phyloP scores from a whole-genome alignment of 2,797 vertebrate species.

The Florisuga fusca region DNA sequence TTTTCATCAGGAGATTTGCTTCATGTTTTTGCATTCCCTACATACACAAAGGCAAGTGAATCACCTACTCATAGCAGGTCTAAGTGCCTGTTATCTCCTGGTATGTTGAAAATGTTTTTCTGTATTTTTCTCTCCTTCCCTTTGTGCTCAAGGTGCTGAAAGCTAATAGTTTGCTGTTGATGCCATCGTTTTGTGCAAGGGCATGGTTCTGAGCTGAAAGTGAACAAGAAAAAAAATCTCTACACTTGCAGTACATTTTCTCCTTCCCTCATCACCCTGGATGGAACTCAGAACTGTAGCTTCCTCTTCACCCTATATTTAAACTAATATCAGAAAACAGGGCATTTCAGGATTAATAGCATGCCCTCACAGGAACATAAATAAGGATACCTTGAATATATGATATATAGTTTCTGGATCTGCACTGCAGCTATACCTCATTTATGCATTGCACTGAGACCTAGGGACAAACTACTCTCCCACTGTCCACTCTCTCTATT shows the following conservation, averaged over 20 bases:
- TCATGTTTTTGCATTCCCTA: conserved; percentile 32
- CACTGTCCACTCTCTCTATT: neutral
- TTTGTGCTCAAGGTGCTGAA: neutral
- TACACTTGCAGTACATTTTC: neutral
- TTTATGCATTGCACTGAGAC: neutral
- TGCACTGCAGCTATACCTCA: neutral
- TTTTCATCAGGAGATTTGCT: conserved; percentile 39
- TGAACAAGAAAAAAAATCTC: neutral
- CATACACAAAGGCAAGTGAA: conserved; percentile 52
- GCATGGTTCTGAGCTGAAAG: neutral
- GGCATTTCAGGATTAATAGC: neutral
- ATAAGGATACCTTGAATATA: neutral
- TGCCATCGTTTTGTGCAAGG: conserved; percentile 31
- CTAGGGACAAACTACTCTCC: neutral
- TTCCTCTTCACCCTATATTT: neutral
- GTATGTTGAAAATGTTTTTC: conserved; percentile 66
- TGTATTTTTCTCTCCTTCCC: conserved; percentile 51
- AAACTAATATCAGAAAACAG: conserved; percentile 31
- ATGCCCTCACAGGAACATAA: neutral
- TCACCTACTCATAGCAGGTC: conserved; percentile 7
- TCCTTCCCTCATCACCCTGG: neutral
- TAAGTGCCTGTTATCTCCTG: conserved; percentile 49
- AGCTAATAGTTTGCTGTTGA: conserved; percentile 53
- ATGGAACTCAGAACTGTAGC: neutral
- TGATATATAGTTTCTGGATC: neutral